Evolutionary conservation across 2,888 invertebrate genomes (phyloP), one percentile per base, ranked within the genome.

Genomic region (Trachelus tabidus): DNA sequence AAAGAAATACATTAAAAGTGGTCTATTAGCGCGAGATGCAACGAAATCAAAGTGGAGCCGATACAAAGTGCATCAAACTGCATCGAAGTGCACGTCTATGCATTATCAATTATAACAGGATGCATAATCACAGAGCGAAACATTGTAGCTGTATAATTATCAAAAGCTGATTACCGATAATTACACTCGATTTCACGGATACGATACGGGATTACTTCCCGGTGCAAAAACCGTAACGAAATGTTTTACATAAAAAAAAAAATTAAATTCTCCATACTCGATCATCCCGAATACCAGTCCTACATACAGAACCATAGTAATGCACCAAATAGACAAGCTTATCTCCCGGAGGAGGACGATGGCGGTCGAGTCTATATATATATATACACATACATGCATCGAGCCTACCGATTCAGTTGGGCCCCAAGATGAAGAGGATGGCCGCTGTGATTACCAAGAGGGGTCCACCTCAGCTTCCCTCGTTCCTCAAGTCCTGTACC

Each of bases 91-190:
- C 56, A 56, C 6, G 23, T 2, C 1, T 2, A 9, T 56, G 56
- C 23, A 56, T 56, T 56, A 23, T 56, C 56, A 56, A 9, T 9
- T 56, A 23, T 23, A 56, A 56, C 23, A 56, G 23, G 56, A 56
- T 23, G 23, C 56, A 56, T 56, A 23, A 6, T 23, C 2, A 56
- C 56, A 9, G 56, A 23, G 6, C 56, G 1, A 40, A 40, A 6
- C 40, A 37, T 4, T 4, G 37, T 37, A 40, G 6, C 40, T 40
- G 15, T 15, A 56, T 56, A 56, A 83, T 82, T 79, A 86, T 85
- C 85, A 86, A 85, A 85, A 83, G 80, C 77, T 83, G 85, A 85
- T 85, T 85, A 84, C 78, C 79, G 84, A 81, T 85, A 85, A 85
- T 85, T 85, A 83, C 79, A 23, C 1, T 84, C 79, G 84, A 81